These are phyloP conservation scores for Porites rus DNA, from an alignment of 92 coral and sea anemone genomes.

Conservation along the genomic window DNA sequence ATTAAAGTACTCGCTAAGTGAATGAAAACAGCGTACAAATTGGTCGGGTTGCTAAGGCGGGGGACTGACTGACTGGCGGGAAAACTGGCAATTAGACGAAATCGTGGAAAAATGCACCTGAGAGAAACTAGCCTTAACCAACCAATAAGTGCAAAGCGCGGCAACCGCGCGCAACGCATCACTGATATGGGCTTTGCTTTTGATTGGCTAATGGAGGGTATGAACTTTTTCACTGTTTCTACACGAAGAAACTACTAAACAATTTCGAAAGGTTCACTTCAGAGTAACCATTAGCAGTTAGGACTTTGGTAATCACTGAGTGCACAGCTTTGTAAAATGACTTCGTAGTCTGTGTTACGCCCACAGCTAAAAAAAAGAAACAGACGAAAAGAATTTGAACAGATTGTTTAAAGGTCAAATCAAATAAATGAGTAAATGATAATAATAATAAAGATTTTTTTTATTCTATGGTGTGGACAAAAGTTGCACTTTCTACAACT, in stretches of 20 bases:
- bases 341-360: constrained; percentile 5
- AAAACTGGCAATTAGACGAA: too few species aligned
- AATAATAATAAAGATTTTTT: too few species aligned
- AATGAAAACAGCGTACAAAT: neutral
- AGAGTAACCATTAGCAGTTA: constrained; percentile 87
- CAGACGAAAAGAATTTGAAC: neutral
- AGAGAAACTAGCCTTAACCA: neutral
- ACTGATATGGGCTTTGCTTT: too few species aligned
- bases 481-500: too few species aligned
- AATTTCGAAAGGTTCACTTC: constrained; percentile 92
- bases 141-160: neutral
- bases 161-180: too few species aligned
- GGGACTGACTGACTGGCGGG: too few species aligned
- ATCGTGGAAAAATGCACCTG: too few species aligned
- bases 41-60: too few species aligned
- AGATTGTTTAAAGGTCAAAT: too few species aligned
- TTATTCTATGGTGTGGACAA: too few species aligned
- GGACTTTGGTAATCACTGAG: constrained; percentile 57
- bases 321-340: constrained; percentile 66
- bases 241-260: constrained; percentile 62
- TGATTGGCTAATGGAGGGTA: neutral
- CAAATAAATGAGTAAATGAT: too few species aligned
- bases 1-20: neutral
- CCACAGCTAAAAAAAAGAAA: constrained; percentile 11
- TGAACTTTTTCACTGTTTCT: neutral